These are phyloP conservation scores for Xanthostigma xanthostigma DNA, from an alignment of 2,888 invertebrate species.

Conservation along the genomic window DNA sequence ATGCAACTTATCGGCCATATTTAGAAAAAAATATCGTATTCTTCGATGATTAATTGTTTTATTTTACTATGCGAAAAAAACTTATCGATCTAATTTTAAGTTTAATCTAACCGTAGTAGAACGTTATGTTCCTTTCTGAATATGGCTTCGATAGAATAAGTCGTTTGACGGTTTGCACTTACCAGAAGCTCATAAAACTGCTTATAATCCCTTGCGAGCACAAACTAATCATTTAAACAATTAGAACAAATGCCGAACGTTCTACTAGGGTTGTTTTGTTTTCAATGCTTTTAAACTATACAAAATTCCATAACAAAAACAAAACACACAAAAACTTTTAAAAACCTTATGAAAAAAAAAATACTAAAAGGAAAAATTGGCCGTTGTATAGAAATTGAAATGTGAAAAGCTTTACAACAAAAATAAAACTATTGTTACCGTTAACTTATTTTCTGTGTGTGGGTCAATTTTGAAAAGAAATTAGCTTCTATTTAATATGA, in stretches of 20 bases:
- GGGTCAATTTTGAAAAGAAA: too few species aligned
- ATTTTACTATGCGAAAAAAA: not conserved
- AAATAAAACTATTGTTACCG: too few species aligned
- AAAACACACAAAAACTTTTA: too few species aligned
- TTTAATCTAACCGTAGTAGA: conserved; percentile 3
- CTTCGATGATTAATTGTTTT: not conserved
- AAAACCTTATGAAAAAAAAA: too few species aligned
- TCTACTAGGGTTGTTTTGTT: conserved; percentile 9
- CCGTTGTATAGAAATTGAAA: too few species aligned
- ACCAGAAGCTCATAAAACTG: conserved; percentile 80
- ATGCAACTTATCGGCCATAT: not conserved
- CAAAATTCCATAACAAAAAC: not conserved
- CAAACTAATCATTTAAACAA: conserved; percentile 57
- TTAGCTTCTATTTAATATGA: too few species aligned
- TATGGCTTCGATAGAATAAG: not conserved
- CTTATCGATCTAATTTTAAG: too few species aligned
- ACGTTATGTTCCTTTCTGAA: conserved; percentile 3
- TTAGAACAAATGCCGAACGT: conserved; percentile 28
- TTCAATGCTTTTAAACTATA: conserved; percentile 1
- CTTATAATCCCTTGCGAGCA: conserved; percentile 78
- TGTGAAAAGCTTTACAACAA: too few species aligned
- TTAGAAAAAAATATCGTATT: conserved; percentile 3
- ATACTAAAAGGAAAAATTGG: too few species aligned
- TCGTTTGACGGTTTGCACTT: conserved; percentile 35
- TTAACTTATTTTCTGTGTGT: too few species aligned